Evolutionary conservation across 2,888 invertebrate genomes (phyloP), one percentile per base, ranked within the genome.

Genomic region (Ernsta delagoae): DNA sequence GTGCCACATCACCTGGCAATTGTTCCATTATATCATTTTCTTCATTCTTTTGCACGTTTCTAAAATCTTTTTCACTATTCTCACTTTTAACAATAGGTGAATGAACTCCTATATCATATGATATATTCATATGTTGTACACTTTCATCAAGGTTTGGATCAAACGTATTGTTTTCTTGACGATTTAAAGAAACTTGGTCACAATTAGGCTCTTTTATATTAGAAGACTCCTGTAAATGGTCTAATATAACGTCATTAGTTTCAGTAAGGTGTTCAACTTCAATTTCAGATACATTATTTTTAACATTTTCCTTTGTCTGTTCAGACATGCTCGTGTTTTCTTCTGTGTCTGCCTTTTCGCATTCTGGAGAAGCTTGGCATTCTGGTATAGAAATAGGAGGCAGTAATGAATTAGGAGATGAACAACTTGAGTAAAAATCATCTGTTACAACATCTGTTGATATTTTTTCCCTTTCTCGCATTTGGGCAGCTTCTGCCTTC

Each of bases 401-500:
- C 8, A 60, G 4, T 56, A 12, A 7, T n/a, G 45, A 60, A 50
- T 45, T 7, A 5, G 36, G 43, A 56, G 61, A 12, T 12, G 56
- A 50, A 60, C 48, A 36, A 45, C 72, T 69, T 12, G 61, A 24
- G 8, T 70, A 57, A 43, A 54, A 59, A 41, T 79, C 74, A 31
- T 75, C 74, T 59, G 72, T 72, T 54, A 70, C 61, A 31, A 71
- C 72, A 50, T 78, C 74, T 45, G 71, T 16, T 50, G 56, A 70
- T 72, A 59, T 56, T 67, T 74, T 80, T 63, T 79, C 88, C 73
- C 79, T 87, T 77, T 88, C 90, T 31, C 86, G 81, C 69, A 88
- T 74, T 68, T 89, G 89, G 16, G 87, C 87, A 41, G 88, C 88
- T 80, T 92, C 91, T 4, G 92, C 93, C 79, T 93, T 93, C 90